Percentiles rank a stretch among this genome's conserved stretches.
Evolutionary conservation across 1,140 invertebrate genomes (phyloP).

Genomic region (Bombus impatiens): DNA sequence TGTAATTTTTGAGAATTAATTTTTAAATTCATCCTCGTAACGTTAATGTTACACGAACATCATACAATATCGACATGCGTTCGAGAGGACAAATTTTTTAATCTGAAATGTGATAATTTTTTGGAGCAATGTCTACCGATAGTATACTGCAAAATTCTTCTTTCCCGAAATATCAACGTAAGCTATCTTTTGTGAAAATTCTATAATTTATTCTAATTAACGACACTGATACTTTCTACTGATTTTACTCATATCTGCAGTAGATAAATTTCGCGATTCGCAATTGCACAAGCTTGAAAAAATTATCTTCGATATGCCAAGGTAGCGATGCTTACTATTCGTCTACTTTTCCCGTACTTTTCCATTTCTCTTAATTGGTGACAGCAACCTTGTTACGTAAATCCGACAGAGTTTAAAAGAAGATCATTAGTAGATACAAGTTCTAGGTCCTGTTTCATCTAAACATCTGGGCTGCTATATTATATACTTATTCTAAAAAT

Average conservation of each 20-base stretch:
- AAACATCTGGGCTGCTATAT: too few species aligned
- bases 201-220: too few species aligned
- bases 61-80: not conserved
- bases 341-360: too few species aligned
- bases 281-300: not conserved
- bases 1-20: not conserved
- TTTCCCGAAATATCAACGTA: too few species aligned
- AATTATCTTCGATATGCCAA: not conserved
- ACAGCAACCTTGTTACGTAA: conserved; percentile 3
- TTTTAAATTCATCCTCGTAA: not conserved
- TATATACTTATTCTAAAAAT: too few species aligned
- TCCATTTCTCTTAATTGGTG: not conserved
- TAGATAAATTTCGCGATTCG: not conserved
- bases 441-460: not conserved
- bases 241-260: too few species aligned
- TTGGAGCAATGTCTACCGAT: not conserved
- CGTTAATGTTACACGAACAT: not conserved
- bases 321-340: too few species aligned
- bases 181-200: too few species aligned
- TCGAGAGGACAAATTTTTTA: too few species aligned
- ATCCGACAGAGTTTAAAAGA: not conserved
- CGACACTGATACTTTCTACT: too few species aligned
- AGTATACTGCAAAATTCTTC: too few species aligned
- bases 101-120: too few species aligned
- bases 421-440: conserved; percentile 21